Evolutionary conservation across 2,113 vertebrate genomes (phyloP), one percentile per base, ranked within the genome.

Genomic region (Struthidea cinerea): DNA sequence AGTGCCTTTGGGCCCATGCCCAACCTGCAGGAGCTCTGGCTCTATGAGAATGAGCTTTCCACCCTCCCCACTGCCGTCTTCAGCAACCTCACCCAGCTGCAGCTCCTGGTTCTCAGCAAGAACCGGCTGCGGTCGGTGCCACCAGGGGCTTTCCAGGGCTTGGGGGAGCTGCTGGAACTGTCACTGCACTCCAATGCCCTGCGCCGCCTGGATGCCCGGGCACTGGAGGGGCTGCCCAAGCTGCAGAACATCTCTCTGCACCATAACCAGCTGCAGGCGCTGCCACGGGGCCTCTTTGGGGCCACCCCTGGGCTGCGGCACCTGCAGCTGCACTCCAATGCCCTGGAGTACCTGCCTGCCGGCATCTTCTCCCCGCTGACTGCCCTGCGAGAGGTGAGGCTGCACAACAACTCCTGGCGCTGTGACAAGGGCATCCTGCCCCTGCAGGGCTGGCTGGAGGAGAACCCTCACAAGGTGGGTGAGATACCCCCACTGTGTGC

Each of bases 341-440:
- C 98, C 56, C 80, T 99, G 73, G 86, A 98, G 86, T 98, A 97
- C 96, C 97, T 99, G 59, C 98, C 98, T 0, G 50, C 97, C 0
- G 96, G 98, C 19, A 96, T 98, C 96, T 98, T 99, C 24, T 94
- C 98, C 9, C 97, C 97, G 2, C 93, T 99, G 70, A 91, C 88
- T 10, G 37, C 79, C 22, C 96, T 98, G 76, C 63, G 94, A 9
- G 98, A 99, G 77, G 96, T 99, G 41, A 94, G 97, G 42, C 97
- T 99, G 53, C 96, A 98, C 30, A 97, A 98, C 92, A 99, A 99
- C 77, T 99, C 99, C 41, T 99, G 99, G 99, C 98, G 87, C 68
- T 99, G 99, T 26, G 98, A 99, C 69, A 33, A 91, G 13, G 95
- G 94, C 55, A 99, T 99, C 74, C 78, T 98, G 67, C 98, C 99